Evolutionary conservation across 2,888 invertebrate species (phyloP).

Genomic region (Cheiracanthium punctorium): DNA sequence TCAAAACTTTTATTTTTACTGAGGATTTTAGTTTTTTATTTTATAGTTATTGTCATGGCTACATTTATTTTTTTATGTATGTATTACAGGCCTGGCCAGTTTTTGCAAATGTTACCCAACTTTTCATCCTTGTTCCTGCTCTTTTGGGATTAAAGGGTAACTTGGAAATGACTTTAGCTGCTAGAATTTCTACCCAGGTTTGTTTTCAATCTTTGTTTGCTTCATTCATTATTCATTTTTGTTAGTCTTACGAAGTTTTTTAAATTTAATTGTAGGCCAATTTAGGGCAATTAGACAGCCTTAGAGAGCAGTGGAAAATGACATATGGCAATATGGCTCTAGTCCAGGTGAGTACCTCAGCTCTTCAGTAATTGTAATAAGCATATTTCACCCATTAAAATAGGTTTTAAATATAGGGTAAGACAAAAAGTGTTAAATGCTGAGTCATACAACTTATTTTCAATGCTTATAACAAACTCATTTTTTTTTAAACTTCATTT

Average conservation of each 20-base stretch:
- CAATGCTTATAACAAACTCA: too few relatives aligned
- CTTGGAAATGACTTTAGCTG: slow-evolving; percentile 80
- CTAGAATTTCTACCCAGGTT: slow-evolving; percentile 74
- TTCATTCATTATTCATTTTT: neutral
- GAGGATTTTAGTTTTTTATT: too few relatives aligned
- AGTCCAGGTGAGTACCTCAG: slow-evolving; percentile 76
- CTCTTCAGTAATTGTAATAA: too few relatives aligned
- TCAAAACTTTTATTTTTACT: too few relatives aligned
- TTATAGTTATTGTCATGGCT: too few relatives aligned
- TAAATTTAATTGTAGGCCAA: slow-evolving; percentile 76
- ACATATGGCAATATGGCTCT: slow-evolving; percentile 78
- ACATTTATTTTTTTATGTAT: neutral
- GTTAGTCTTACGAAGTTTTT: neutral
- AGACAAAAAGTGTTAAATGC: too few relatives aligned
- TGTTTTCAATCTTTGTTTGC: neutral
- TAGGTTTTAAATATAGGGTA: too few relatives aligned
- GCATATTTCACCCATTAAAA: too few relatives aligned
- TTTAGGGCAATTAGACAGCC: slow-evolving; percentile 78
- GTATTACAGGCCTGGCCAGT: slow-evolving; percentile 77
- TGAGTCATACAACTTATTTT: too few relatives aligned
- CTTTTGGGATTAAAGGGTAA: slow-evolving; percentile 80
- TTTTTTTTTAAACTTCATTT: too few relatives aligned
- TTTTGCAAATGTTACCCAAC: slow-evolving; percentile 68
- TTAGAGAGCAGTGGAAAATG: slow-evolving; percentile 76
- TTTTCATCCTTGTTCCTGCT: slow-evolving; percentile 73